Percentiles rank a stretch among this genome's conserved stretches.
phyloP scores from a whole-genome alignment of 1,140 invertebrate genomes.

The Periplaneta americana region DNA sequence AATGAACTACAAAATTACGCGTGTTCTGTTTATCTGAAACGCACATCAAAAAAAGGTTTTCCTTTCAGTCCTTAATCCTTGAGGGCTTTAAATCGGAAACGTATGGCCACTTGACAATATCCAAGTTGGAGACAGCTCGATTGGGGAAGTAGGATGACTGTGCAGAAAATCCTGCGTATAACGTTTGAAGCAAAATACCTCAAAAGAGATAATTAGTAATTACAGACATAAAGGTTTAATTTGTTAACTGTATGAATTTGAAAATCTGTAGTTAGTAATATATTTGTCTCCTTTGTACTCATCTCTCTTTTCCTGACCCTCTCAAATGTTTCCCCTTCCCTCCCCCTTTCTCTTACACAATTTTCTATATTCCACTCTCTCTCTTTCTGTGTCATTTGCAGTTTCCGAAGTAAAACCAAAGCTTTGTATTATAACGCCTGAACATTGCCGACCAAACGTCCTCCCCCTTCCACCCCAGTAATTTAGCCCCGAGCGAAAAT shows the following conservation, averaged over 20 bases:
- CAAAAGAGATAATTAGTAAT: background rate
- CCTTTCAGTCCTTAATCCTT: too few species aligned
- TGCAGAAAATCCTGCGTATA: too few species aligned
- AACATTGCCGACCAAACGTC: too few species aligned
- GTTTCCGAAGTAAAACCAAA: conserved; percentile 1
- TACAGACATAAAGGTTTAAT: background rate
- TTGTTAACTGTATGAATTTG: background rate
- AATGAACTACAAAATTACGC: too few species aligned
- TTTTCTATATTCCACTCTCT: background rate
- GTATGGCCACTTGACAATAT: too few species aligned
- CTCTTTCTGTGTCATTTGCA: conserved; percentile 8
- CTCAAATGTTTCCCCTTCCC: background rate
- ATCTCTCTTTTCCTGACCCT: background rate
- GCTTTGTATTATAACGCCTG: background rate
- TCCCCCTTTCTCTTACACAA: background rate
- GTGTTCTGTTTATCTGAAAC: too few species aligned
- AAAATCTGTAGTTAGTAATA: background rate
- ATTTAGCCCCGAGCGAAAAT: background rate
- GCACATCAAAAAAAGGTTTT: too few species aligned
- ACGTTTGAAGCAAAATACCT: background rate
- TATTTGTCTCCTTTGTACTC: background rate
- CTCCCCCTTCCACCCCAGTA: background rate
- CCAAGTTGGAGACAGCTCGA: too few species aligned
- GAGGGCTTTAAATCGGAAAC: too few species aligned
- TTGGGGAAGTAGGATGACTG: too few species aligned